Conservation (phyloP, 2,888 invertebrate genomes). For the Bibio marci region DNA sequence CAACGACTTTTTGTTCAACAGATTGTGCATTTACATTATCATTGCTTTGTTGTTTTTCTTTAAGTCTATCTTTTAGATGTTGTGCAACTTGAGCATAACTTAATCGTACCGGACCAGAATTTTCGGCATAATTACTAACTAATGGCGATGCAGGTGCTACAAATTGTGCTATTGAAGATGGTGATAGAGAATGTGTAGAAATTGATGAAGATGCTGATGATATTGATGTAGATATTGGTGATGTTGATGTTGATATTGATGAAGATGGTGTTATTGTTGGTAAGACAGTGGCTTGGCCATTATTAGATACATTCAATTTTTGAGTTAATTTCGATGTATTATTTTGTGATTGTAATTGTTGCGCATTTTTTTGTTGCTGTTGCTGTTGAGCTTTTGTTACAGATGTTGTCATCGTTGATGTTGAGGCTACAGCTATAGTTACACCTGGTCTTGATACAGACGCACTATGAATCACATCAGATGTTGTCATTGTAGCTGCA, state of each 20-base stretch:
- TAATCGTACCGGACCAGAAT: conserved; percentile 23
- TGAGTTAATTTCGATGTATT: not conserved
- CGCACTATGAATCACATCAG: conserved; percentile 11
- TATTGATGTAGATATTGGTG: not conserved
- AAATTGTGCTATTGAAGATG: conserved; percentile 3
- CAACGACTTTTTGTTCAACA: conserved; percentile 1
- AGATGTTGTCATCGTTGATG: conserved; percentile 2
- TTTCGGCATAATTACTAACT: conserved; percentile 4
- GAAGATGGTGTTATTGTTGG: no score
- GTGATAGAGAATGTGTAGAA: conserved; percentile 12
- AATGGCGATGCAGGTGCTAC: conserved; percentile 7
- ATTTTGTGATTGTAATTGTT: not conserved
- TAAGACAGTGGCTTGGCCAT: no score
- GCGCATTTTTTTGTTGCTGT: not conserved
- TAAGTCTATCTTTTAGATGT: conserved; percentile 37
- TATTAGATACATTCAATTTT: not conserved
- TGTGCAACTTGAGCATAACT: conserved; percentile 52
- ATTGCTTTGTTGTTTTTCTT: conserved; percentile 12
- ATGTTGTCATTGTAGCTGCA: conserved; percentile 37
- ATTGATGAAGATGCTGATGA: conserved; percentile 4
- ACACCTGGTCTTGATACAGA: conserved; percentile 4
- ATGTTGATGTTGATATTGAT: no score
- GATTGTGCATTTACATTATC: conserved; percentile 9
- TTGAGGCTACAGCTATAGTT: not conserved
- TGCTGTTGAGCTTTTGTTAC: conserved; percentile 2